Evolutionary conservation across 2,888 invertebrate species (phyloP), one percentile per base, ranked within the genome.

Genomic region (Mayetiola destructor): DNA sequence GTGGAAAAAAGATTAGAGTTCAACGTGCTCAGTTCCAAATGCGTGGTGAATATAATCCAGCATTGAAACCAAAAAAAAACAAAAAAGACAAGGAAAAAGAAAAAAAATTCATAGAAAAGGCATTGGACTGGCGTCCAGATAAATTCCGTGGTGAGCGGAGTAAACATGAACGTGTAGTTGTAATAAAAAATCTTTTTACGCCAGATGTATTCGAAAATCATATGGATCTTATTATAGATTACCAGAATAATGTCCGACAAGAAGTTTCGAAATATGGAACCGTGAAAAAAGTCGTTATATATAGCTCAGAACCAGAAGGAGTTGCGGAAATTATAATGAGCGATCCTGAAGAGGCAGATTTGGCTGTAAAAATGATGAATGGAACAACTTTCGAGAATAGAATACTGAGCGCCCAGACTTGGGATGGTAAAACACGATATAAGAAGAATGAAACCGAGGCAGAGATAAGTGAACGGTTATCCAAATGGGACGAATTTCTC

Each of bases 51-150:
- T 99, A 89, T 69, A 90, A 99, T 75, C 96, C 97, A 2, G 80
- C 82, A 1, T 78, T 92, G 57, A 93, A 92, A 69, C 92, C 92
- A 0, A 94, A 91, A 70, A 85, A 87, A 70, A 88, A 85, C 68
- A 87, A 84, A 70, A 88, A 88, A 69, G 91, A 92, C 61, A 84
- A 91, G 64, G 89, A 95, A 62, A 95, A 93, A 67, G 69, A 91
- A 57, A 89, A 88, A 72, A 91, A 91, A 70, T 84, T 86, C 73
- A 90, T 96, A 68, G 88, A 94, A 68, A 94, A 91, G 67, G 74
- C 96, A 55, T 90, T 99, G 69, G 95, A 93, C 69, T 99, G 99
- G 99, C 78, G 90, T 59, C 95, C 96, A 0, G 96, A 97, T 64
- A 90, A 89, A 69, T 78, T 89, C 68, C 75, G 84, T 32, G 91